Evolutionary conservation across 2,888 invertebrate species (phyloP).

Genomic region (Lordiphosa andalusiaca): DNA sequence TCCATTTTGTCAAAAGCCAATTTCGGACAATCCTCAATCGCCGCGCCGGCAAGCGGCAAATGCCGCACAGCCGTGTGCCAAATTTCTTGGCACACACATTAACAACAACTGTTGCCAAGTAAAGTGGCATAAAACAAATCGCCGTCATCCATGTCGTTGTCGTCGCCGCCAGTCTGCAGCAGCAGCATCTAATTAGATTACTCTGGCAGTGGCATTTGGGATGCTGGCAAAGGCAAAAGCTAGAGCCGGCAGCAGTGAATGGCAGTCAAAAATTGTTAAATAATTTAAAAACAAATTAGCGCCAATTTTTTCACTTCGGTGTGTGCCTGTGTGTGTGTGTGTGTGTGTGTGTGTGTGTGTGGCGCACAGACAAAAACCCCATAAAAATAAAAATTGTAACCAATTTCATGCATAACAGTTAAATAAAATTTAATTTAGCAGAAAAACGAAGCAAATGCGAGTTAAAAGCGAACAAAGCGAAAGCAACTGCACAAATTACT

Average conservation of each 20-base stretch:
- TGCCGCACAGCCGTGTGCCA: conserved; percentile 38
- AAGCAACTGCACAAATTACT: conserved; percentile 37
- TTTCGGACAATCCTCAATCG: conserved; percentile 19
- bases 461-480: conserved; percentile 10
- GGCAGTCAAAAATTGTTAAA: conserved; percentile 62
- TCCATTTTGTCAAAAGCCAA: conserved; percentile 34
- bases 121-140: conserved; percentile 66
- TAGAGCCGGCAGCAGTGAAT: conserved; percentile 28
- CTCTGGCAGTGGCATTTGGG: conserved; percentile 39
- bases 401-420: conserved; percentile 67
- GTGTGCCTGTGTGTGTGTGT: conserved; percentile 18
- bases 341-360: conserved; percentile 16
- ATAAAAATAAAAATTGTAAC: conserved; percentile 55
- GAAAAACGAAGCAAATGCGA: conserved; percentile 38
- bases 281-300: conserved; percentile 73
- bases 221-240: neutral
- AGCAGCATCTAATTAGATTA: conserved; percentile 62
- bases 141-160: conserved; percentile 48
- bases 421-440: conserved; percentile 71
- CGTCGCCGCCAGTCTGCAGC: conserved; percentile 19
- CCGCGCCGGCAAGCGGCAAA: conserved; percentile 13
- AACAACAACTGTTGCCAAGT: conserved; percentile 69
- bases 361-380: conserved; percentile 27
- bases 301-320: conserved; percentile 32
- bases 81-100: conserved; percentile 65